A percentile compares a stretch with the other conserved stretches of the same genome.
These are phyloP conservation scores for Brotula barbata DNA, from an alignment of 2,797 vertebrate genomes.

Conservation along the genomic window DNA sequence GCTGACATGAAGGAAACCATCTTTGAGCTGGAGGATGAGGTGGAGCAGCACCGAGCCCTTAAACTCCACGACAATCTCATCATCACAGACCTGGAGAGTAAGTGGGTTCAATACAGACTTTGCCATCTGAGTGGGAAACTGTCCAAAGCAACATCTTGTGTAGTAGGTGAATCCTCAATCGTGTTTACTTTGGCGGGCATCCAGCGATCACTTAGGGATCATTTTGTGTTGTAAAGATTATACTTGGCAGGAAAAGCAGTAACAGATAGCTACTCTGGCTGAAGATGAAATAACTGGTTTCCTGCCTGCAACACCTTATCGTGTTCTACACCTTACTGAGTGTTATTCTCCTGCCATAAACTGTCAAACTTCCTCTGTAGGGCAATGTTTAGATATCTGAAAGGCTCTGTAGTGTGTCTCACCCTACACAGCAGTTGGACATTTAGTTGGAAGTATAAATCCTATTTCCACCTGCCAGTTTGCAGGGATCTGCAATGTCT, in stretches of 20 bases:
- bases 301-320: neutral
- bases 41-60: constrained; percentile 94
- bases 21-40: constrained; percentile 97
- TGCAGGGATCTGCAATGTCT: too few relatives aligned
- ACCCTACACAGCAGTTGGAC: too few relatives aligned
- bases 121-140: neutral
- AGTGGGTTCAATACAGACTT: constrained; percentile 60
- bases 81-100: constrained; percentile 94
- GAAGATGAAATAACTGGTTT: neutral
- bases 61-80: constrained; percentile 98
- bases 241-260: neutral
- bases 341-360: neutral
- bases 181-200: neutral
- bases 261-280: neutral
- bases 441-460: too few relatives aligned
- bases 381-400: neutral
- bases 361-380: neutral
- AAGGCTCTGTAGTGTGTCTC: too few relatives aligned
- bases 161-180: neutral
- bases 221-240: neutral
- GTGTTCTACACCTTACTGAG: neutral
- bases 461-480: too few relatives aligned
- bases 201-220: neutral
- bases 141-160: too few relatives aligned
- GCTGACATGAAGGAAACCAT: constrained; percentile 98